Evolutionary conservation across 2,888 invertebrate species (phyloP).

Genomic region (Eulithis testata): DNA sequence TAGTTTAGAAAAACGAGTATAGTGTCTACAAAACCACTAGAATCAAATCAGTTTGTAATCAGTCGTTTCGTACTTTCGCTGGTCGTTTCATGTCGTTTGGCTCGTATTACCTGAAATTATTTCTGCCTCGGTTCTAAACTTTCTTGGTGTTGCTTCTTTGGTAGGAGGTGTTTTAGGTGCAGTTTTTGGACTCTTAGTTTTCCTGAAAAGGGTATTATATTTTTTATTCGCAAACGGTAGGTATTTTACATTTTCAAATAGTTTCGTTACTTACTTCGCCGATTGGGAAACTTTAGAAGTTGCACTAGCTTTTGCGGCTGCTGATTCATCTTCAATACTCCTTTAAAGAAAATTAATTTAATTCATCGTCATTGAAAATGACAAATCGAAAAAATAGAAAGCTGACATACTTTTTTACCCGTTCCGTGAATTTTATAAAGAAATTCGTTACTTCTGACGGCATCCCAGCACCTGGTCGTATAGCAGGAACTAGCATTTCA

Average conservation of each 20-base stretch:
- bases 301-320: conserved; percentile 48
- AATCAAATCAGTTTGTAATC: too few species aligned
- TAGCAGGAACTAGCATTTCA: conserved; percentile 72
- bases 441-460: conserved; percentile 65
- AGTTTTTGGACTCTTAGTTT: conserved; percentile 59
- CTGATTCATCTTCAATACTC: conserved; percentile 56
- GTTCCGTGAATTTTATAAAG: conserved; percentile 56
- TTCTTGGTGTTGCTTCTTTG: conserved; percentile 49
- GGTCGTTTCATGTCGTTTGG: too few species aligned
- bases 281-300: conserved; percentile 39
- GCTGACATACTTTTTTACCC: conserved; percentile 58
- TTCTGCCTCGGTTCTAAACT: conserved; percentile 67
- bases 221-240: background rate
- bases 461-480: conserved; percentile 64
- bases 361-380: background rate
- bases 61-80: too few species aligned
- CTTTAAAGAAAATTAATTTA: conserved; percentile 45
- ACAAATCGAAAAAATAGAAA: background rate
- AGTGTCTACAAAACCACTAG: too few species aligned
- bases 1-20: too few species aligned
- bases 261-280: conserved; percentile 50
- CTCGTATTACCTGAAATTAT: conserved; percentile 58
- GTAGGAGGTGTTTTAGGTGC: conserved; percentile 37
- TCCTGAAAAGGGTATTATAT: conserved; percentile 47
- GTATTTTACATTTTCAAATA: background rate